Evolutionary conservation across 2,888 invertebrate genomes (phyloP).

Genomic region (Melinaea marsaeus): DNA sequence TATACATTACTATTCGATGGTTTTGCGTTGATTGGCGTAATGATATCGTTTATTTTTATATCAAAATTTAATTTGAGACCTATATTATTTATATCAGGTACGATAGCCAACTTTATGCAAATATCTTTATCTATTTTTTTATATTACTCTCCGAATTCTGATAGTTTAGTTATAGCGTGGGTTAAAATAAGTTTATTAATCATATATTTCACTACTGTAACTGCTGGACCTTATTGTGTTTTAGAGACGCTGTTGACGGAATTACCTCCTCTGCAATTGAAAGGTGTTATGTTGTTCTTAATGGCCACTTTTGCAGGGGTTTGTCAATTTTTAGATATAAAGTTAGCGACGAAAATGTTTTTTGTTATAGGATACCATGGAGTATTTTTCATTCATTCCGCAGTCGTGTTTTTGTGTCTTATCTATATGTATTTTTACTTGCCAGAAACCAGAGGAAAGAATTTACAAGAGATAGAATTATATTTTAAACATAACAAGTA

Average conservation of each 20-base stretch:
- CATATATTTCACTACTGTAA: conserved; percentile 34
- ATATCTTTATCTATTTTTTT: conserved; percentile 24
- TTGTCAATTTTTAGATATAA: conserved; percentile 34
- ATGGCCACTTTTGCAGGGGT: conserved; percentile 31
- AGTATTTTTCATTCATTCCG: conserved; percentile 36
- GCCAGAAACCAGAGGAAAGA: conserved; percentile 39
- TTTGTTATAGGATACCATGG: conserved; percentile 37
- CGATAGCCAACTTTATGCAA: conserved; percentile 24
- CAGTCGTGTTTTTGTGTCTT: conserved; percentile 32
- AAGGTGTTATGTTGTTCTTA: conserved; percentile 28
- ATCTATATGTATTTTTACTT: conserved; percentile 36
- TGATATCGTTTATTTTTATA: conserved; percentile 24
- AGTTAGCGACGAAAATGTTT: conserved; percentile 33
- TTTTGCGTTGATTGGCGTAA: conserved; percentile 26
- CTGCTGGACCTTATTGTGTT: conserved; percentile 36
- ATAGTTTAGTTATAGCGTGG: conserved; percentile 21
- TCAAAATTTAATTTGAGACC: conserved; percentile 28
- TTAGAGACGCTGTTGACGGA: conserved; percentile 37
- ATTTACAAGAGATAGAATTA: conserved; percentile 41
- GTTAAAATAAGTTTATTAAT: conserved; percentile 30
- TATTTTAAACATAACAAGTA: conserved; percentile 35
- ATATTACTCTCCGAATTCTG: conserved; percentile 23
- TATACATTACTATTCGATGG: conserved; percentile 31
- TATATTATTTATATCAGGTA: conserved; percentile 25
- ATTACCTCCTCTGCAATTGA: conserved; percentile 38